Percentiles rank a stretch among this genome's conserved stretches.
Evolutionary conservation across 2,888 invertebrate species (phyloP).

Genomic region (Amphiduros pacificus): DNA sequence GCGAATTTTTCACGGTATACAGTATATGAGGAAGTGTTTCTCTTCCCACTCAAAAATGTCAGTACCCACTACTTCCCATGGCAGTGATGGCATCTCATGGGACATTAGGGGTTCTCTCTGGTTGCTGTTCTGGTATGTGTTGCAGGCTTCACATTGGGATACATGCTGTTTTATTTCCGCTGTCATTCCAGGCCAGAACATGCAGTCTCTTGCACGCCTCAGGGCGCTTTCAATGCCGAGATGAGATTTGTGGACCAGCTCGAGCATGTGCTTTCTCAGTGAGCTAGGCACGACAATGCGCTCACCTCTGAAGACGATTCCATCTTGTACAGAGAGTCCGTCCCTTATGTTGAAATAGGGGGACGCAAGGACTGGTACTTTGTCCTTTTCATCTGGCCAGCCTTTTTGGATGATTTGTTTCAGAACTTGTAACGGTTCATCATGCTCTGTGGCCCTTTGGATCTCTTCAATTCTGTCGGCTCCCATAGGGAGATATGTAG

Average conservation of each 20-base stretch:
- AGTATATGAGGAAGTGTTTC: conserved; percentile 25
- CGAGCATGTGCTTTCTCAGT: conserved; percentile 13
- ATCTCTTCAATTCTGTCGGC: not conserved
- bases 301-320: conserved; percentile 13
- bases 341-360: conserved; percentile 1
- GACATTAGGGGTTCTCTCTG: conserved; percentile 21
- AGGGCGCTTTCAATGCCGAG: conserved; percentile 7
- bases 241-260: conserved; percentile 13
- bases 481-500: not conserved
- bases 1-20: no score
- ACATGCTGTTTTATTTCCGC: not conserved
- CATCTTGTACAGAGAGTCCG: conserved; percentile 10
- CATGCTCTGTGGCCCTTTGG: not conserved
- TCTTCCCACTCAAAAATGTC: conserved; percentile 21
- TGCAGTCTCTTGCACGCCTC: conserved; percentile 6
- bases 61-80: conserved; percentile 28
- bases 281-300: conserved; percentile 13
- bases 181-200: conserved; percentile 17
- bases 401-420: not conserved
- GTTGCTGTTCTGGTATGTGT: not conserved
- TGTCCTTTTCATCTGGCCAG: conserved; percentile 8
- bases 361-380: not conserved
- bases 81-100: conserved; percentile 17
- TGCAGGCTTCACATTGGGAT: not conserved
- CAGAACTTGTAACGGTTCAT: not conserved